Base-by-base conservation (phyloP, 2,888 invertebrate species). In the Arge pagana region DNA sequence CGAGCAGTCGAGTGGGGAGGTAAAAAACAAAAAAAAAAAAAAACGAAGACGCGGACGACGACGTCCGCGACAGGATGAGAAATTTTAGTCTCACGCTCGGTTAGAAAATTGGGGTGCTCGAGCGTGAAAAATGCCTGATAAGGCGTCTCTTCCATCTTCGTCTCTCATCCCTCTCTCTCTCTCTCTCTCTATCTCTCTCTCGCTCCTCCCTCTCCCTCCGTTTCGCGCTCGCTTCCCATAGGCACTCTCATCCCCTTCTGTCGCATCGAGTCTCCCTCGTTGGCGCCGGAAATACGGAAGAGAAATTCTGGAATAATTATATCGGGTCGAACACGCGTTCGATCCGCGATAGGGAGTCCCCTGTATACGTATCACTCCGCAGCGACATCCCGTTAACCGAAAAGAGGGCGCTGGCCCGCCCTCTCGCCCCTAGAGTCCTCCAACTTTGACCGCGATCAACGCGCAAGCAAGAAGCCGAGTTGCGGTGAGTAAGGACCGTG, bases 251-350 rank as follows among this genome's bases (percentile, higher is more conserved):
- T 11, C 36, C 21, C n/a, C 26, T 4, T n/a, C 48, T 19, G 8
- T 49, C n/a, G 1, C 35, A 45, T 18, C n/a, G 16, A 7, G 16
- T 23, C 13, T 45, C 48, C 15, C 48, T 6, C 37, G 2, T 8
- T n/a, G 11, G 16, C 36, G 35, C 7, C 8, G 18, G 36, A 11
- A 7, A 11, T 3, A 16, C 35, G 53, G 57, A 59, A 48, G 60
- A 48, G 57, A 65, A 68, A 71, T 64, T 71, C 68, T 67, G 65
- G 67, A 66, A 70, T 71, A 71, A 71, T 71, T 71, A 70, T 58
- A 57, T 59, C 53, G 54, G 45, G n/a, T n/a, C n/a, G n/a, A n/a
- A n/a, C n/a, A n/a, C n/a, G n/a, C n/a, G n/a, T n/a, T n/a, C n/a
- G n/a, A n/a, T n/a, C n/a, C n/a, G n/a, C n/a, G n/a, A n/a, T n/a